A percentile compares a stretch with the other conserved stretches of the same genome.
These are phyloP conservation scores for Poeciliopsis prolifica DNA, from an alignment of 2,113 vertebrate species.

Conservation along the genomic window DNA sequence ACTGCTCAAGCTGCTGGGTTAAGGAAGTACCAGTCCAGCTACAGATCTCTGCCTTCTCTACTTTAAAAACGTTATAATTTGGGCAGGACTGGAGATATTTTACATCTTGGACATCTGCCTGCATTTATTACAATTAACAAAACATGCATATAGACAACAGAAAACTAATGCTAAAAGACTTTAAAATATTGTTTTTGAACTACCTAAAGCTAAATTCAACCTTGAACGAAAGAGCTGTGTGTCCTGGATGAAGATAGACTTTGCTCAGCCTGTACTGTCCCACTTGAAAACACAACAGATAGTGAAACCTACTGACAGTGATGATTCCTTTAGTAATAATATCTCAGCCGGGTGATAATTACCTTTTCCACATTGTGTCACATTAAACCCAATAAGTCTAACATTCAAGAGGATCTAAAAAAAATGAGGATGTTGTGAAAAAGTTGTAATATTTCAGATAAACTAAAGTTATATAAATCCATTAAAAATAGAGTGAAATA, in stretches of 20 bases:
- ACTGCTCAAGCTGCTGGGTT: constrained; percentile 9
- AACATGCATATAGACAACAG: not conserved
- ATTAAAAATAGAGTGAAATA: too few species aligned
- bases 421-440: too few species aligned
- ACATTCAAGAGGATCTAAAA: too few species aligned
- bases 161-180: not conserved
- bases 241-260: not conserved
- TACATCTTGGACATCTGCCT: not conserved
- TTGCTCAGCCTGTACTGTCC: not conserved
- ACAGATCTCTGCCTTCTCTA: not conserved
- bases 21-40: constrained; percentile 38
- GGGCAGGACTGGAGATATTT: not conserved
- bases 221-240: not conserved
- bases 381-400: too few species aligned
- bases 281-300: not conserved
- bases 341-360: too few species aligned
- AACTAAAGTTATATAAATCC: too few species aligned
- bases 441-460: too few species aligned
- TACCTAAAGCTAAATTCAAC: not conserved
- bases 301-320: not conserved
- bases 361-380: too few species aligned
- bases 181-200: constrained; percentile 15
- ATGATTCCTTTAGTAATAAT: too few species aligned
- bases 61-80: not conserved
- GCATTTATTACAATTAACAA: not conserved